Evolutionary conservation across 2,113 vertebrate genomes (phyloP).

Genomic region (Colaptes auratus): DNA sequence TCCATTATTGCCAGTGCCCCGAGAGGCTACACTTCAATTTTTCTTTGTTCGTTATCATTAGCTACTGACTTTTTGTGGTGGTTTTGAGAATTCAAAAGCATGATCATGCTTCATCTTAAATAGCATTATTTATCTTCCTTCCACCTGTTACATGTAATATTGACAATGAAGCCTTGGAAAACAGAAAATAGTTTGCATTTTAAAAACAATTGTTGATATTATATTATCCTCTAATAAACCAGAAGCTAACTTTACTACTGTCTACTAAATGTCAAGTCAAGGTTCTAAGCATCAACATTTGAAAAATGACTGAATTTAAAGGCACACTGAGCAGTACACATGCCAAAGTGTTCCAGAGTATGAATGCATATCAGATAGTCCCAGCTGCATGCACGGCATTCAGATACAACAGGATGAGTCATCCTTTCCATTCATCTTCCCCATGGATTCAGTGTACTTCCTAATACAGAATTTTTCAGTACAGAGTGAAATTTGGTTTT

Average conservation of each 20-base stretch:
- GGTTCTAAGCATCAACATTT: background rate
- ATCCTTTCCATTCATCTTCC: slow-evolving; percentile 8
- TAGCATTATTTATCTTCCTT: background rate
- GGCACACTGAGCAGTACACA: background rate
- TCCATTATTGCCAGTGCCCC: background rate
- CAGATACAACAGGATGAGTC: background rate
- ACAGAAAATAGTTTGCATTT: background rate
- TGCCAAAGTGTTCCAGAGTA: background rate
- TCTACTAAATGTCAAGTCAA: background rate
- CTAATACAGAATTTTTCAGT: background rate
- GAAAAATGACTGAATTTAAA: background rate
- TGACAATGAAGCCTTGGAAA: background rate
- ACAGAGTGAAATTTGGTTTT: background rate
- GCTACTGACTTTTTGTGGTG: background rate
- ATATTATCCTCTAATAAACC: background rate
- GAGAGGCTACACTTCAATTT: background rate
- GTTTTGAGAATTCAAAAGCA: background rate
- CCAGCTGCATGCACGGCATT: background rate
- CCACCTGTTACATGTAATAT: background rate
- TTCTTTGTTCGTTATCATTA: background rate
- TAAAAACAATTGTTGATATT: background rate
- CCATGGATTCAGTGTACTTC: slow-evolving; percentile 7
- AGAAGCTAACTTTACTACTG: background rate
- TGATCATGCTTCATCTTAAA: background rate
- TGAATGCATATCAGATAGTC: background rate